Evolutionary conservation across 2,888 invertebrate genomes (phyloP), one percentile per base, ranked within the genome.

Genomic region (Chymomyza fuscimana): DNA sequence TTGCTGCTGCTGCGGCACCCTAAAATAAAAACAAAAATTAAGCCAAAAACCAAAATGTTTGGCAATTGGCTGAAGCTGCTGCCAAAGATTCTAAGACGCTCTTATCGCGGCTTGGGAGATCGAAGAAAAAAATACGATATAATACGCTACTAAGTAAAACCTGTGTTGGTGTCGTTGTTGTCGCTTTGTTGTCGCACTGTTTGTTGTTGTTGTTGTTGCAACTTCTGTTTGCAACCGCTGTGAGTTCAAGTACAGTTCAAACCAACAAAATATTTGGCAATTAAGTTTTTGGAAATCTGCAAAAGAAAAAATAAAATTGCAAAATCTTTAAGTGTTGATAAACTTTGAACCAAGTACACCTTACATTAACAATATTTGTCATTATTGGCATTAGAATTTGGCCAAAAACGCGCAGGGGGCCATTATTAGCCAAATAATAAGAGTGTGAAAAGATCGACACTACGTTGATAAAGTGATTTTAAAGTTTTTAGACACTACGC

Each of bases 1-100:
- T 3, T 22, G 78, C 81, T 82, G 76, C 80, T 77, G 81, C 72
- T 58, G 84, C 81, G 82, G 86, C 86, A 82, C 85, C 85, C 78
- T 80, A 72, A 86, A 82, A 59, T 32, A 29, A 50, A 72, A 61
- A 56, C 16, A 56, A 22, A 19, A 64, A n/a, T 16, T 16, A 29
- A 25, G 22, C 22, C 22, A 51, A 51, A 52, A 64, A 65, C 65
- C 2, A 1, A 52, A 22, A 51, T 2, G 19, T 25, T 63, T 62
- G 32, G 66, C 72, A 72, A 63, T 50, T 32, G 32, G 32, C 32
- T 32, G 32, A 1, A 32, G 32, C 32, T 66, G 66, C 58, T 63
- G 72, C 56, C 72, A 72, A 73, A 68, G 68, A 58, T 72, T 73
- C 73, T 65, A 12, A 59, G 32, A 16, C 32, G 64, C 63, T 61